These are phyloP conservation scores for Sterrhoptilus dennistouni DNA, from an alignment of 2,113 vertebrate genomes.

Conservation along the genomic window DNA sequence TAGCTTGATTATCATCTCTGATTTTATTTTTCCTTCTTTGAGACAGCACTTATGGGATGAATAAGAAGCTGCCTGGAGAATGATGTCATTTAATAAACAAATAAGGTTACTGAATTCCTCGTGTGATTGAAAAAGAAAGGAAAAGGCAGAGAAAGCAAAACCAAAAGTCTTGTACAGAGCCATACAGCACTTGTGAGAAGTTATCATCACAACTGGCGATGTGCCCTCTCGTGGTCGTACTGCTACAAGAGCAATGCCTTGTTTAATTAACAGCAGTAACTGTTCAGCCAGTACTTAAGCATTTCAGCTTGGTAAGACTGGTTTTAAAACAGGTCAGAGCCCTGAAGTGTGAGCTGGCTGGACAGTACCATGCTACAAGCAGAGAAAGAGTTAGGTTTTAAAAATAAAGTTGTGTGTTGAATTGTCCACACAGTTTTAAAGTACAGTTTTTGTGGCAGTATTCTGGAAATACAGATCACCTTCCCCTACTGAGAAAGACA, in stretches of 20 bases:
- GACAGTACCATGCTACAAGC: background rate
- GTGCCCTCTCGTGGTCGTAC: background rate
- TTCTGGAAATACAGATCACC: background rate
- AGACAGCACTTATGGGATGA: background rate
- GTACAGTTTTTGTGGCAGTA: background rate
- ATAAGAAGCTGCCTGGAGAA: background rate
- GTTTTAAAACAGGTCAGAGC: background rate
- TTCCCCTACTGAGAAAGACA: background rate
- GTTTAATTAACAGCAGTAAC: background rate
- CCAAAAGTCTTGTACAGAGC: background rate
- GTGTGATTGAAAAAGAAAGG: background rate
- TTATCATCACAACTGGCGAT: background rate
- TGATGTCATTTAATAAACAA: background rate
- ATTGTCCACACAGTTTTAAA: fast-evolving
- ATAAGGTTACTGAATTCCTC: background rate
- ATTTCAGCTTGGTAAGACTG: background rate
- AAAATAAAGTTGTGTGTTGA: background rate
- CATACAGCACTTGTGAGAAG: fast-evolving
- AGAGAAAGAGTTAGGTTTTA: background rate
- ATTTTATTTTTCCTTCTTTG: background rate
- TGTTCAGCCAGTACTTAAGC: background rate
- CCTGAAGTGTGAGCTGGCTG: background rate
- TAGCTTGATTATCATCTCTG: background rate
- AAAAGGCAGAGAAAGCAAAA: background rate
- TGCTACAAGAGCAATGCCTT: background rate